Percentiles rank a stretch among this genome's conserved stretches.
Conservation (phyloP, 2,888 invertebrate species). For the Myopa testacea region DNA sequence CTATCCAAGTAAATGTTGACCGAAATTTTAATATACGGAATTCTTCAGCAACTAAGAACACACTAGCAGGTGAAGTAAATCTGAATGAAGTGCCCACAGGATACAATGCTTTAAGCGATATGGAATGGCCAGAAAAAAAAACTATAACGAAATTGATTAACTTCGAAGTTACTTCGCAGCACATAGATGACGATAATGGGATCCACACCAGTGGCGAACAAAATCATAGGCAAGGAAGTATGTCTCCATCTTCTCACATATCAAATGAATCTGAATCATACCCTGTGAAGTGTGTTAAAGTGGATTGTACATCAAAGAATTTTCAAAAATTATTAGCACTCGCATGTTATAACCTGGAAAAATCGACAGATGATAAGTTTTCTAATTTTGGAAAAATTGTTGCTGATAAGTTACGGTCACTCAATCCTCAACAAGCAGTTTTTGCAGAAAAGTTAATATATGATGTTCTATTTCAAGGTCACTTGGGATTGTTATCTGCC, state of each 20-base stretch:
- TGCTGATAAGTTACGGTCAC: constrained; percentile 64
- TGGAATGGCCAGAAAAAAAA: constrained; percentile 21
- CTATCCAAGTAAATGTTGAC: neutral
- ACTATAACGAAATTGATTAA: neutral
- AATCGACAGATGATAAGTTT: constrained; percentile 61
- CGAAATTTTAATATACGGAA: no score
- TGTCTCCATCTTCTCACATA: constrained; percentile 57
- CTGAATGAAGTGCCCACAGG: neutral
- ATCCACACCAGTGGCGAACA: constrained; percentile 30
- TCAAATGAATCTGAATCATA: constrained; percentile 57
- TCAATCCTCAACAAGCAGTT: constrained; percentile 64
- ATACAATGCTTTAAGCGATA: neutral
- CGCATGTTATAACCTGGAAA: constrained; percentile 62
- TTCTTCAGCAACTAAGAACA: neutral
- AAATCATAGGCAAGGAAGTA: constrained; percentile 55
- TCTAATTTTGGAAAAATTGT: constrained; percentile 65
- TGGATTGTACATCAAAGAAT: constrained; percentile 61
- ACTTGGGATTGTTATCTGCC: constrained; percentile 64
- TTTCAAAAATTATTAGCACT: constrained; percentile 63
- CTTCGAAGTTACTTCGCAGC: constrained; percentile 30
- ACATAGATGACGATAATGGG: constrained; percentile 31
- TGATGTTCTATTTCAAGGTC: constrained; percentile 66
- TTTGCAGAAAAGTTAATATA: constrained; percentile 66
- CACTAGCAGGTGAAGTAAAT: neutral
- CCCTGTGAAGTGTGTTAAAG: constrained; percentile 58